These are phyloP conservation scores for Cheilinus undulatus DNA, from an alignment of 2,113 vertebrate species.

Conservation along the genomic window DNA sequence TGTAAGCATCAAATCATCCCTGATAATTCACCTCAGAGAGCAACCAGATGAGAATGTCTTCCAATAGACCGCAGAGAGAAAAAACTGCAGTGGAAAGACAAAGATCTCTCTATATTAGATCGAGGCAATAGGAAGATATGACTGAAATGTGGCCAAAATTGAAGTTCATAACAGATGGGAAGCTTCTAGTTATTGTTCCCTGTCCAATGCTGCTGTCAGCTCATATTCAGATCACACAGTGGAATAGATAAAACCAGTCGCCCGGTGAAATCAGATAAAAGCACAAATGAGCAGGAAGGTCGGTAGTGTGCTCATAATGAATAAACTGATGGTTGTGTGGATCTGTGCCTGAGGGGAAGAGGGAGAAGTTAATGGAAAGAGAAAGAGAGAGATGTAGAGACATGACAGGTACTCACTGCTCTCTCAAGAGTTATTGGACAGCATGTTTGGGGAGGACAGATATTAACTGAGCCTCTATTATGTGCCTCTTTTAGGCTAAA, in stretches of 20 bases:
- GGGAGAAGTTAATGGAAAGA: neutral
- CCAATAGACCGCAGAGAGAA: neutral
- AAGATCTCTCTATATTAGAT: conserved; percentile 34
- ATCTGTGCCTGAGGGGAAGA: neutral
- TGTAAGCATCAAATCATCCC: neutral
- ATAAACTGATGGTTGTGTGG: neutral
- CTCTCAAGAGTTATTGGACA: neutral
- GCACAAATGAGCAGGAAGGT: conserved; percentile 14
- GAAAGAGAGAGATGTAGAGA: neutral
- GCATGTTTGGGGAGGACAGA: neutral
- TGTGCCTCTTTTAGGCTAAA: too few relatives aligned
- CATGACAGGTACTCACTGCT: neutral
- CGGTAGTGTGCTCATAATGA: neutral
- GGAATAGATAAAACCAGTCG: neutral
- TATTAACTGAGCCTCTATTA: neutral
- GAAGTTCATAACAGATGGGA: conserved; percentile 5
- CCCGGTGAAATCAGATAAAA: conserved; percentile 16
- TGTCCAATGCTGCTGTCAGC: neutral
- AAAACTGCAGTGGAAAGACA: neutral
- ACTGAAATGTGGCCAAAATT: neutral
- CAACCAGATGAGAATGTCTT: neutral
- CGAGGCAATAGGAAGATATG: neutral
- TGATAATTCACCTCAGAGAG: neutral
- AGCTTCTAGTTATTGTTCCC: neutral
- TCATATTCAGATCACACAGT: conserved; percentile 18